Evolutionary conservation across 2,797 vertebrate genomes (phyloP).

Genomic region (Lophius americanus): DNA sequence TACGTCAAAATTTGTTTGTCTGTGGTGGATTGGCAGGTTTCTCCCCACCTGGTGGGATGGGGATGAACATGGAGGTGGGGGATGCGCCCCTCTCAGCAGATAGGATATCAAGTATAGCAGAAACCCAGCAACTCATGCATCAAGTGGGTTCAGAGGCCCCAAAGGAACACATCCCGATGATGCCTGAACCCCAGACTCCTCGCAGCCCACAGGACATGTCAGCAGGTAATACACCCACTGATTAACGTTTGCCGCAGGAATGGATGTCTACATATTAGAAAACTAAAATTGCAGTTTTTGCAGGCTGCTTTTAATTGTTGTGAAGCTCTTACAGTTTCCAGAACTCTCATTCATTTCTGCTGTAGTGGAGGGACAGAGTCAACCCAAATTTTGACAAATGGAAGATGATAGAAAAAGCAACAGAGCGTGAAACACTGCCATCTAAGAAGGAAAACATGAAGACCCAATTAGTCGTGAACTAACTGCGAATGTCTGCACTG

Average conservation of each 20-base stretch:
- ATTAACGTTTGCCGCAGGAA: neutral
- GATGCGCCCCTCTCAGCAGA: conserved; percentile 64
- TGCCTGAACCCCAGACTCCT: conserved; percentile 66
- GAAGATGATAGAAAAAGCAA: too few relatives aligned
- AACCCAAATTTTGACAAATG: too few relatives aligned
- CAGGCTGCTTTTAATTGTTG: neutral
- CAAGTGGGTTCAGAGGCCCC: conserved; percentile 46
- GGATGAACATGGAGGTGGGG: conserved; percentile 59
- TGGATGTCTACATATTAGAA: neutral
- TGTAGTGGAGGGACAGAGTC: too few relatives aligned
- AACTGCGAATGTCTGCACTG: too few relatives aligned
- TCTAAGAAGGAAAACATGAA: too few relatives aligned
- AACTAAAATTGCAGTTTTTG: neutral
- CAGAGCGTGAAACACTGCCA: too few relatives aligned
- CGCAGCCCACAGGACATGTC: conserved; percentile 66
- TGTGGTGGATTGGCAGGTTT: conserved; percentile 56
- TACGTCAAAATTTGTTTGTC: neutral
- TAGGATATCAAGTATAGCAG: conserved; percentile 60
- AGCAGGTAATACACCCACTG: conserved; percentile 62
- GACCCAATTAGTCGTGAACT: too few relatives aligned
- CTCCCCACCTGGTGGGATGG: conserved; percentile 64
- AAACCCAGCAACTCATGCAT: conserved; percentile 52
- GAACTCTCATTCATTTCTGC: too few relatives aligned
- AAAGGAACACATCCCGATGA: conserved; percentile 59
- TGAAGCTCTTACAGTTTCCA: neutral